Evolutionary conservation across 2,888 invertebrate genomes (phyloP).

Genomic region (Eristalis pertinax): DNA sequence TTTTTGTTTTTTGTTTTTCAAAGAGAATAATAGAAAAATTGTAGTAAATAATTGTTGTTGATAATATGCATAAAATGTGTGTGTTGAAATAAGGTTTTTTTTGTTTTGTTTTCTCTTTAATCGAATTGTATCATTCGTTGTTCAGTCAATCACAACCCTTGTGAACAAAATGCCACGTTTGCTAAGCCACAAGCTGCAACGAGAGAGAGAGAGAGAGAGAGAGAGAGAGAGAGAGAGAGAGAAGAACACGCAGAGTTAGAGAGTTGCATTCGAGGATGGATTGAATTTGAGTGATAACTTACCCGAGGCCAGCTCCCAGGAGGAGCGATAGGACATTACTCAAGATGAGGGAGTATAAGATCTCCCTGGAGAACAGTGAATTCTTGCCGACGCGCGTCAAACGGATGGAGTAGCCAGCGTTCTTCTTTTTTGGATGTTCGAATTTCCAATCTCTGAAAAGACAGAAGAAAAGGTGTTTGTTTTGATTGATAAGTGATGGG

Average conservation of each 20-base stretch:
- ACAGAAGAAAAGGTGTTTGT: too few species aligned
- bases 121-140: constrained; percentile 62
- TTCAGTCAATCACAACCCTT: constrained; percentile 81
- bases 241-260: constrained; percentile 54
- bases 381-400: constrained; percentile 89
- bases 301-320: constrained; percentile 96
- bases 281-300: constrained; percentile 75
- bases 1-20: constrained; percentile 14
- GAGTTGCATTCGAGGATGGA: background rate
- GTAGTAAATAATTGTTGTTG: constrained; percentile 60
- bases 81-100: constrained; percentile 34
- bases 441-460: constrained; percentile 91
- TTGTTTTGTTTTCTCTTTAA: constrained; percentile 10
- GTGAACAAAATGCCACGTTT: constrained; percentile 81
- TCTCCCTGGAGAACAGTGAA: constrained; percentile 93
- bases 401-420: constrained; percentile 84
- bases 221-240: too few species aligned
- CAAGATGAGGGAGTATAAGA: constrained; percentile 93
- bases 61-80: constrained; percentile 65
- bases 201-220: too few species aligned
- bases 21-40: constrained; percentile 67
- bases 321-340: constrained; percentile 95
- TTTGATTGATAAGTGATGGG: too few species aligned
- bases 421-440: constrained; percentile 87
- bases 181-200: constrained; percentile 87